These are phyloP conservation scores for Theristicus caerulescens DNA, from an alignment of 2,113 vertebrate genomes.

Conservation along the genomic window DNA sequence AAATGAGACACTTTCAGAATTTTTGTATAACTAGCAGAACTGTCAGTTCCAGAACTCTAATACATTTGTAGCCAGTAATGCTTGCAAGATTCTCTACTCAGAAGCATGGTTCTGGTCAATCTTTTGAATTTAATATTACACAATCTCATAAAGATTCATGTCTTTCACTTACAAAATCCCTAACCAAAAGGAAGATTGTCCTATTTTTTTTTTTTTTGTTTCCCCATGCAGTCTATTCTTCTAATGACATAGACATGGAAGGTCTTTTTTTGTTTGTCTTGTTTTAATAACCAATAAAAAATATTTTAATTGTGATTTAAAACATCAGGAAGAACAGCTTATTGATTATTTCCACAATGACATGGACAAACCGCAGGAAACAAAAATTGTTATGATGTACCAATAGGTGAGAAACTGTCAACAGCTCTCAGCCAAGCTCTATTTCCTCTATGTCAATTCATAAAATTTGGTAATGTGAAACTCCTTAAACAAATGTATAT, in stretches of 20 bases:
- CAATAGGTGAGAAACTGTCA: not conserved
- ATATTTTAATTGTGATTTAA: not conserved
- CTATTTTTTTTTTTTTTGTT: not conserved
- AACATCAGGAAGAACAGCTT: not conserved
- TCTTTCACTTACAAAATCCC: not conserved
- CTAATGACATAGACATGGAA: not conserved
- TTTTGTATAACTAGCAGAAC: not conserved
- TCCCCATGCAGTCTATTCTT: not conserved
- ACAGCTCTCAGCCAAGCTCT: not conserved
- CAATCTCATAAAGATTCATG: not conserved
- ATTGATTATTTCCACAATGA: not conserved
- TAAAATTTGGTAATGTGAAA: not conserved
- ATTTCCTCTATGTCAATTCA: not conserved
- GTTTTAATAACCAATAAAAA: not conserved
- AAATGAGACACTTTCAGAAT: not conserved
- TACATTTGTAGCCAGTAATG: not conserved
- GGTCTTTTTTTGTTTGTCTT: not conserved
- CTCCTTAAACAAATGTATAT: not conserved
- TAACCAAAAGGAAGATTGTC: not conserved
- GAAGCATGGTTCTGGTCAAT: not conserved
- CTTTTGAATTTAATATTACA: not conserved
- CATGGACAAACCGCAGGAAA: not conserved
- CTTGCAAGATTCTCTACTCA: not conserved
- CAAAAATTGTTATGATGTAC: not conserved
- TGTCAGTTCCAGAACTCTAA: not conserved